Evolutionary conservation across 2,113 vertebrate genomes (phyloP).

Genomic region (Vireo altiloquus): DNA sequence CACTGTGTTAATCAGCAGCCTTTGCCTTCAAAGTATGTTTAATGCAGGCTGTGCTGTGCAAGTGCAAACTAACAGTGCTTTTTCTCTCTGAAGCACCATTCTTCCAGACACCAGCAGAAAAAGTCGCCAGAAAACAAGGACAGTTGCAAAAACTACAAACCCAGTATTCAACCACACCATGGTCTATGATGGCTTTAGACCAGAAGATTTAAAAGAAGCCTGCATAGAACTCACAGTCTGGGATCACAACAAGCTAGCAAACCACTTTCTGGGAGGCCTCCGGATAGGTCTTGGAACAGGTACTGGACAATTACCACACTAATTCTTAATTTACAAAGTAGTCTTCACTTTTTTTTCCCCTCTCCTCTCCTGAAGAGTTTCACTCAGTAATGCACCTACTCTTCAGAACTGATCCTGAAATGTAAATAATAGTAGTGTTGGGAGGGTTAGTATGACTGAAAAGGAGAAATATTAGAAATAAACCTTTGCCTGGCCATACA

Average conservation of each 20-base stretch:
- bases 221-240: slow-evolving; percentile 92
- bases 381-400: not conserved
- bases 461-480: not conserved
- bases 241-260: slow-evolving; percentile 87
- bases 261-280: slow-evolving; percentile 88
- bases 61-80: not conserved
- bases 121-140: slow-evolving; percentile 87
- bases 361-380: not conserved
- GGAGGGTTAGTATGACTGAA: not conserved
- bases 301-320: slow-evolving; percentile 19
- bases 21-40: not conserved
- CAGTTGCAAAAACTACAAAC: slow-evolving; percentile 81
- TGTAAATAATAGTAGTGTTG: not conserved
- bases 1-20: not conserved
- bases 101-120: slow-evolving; percentile 88
- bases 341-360: not conserved
- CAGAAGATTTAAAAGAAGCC: slow-evolving; percentile 85
- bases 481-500: not conserved
- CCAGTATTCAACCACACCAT: slow-evolving; percentile 95
- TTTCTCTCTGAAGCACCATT: slow-evolving; percentile 75
- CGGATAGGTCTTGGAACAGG: slow-evolving; percentile 91
- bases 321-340: not conserved
- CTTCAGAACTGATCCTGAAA: not conserved
- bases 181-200: slow-evolving; percentile 89
- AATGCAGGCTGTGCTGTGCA: not conserved